Evolutionary conservation across 2,113 vertebrate genomes (phyloP).

Genomic region (Rhinoderma darwinii): DNA sequence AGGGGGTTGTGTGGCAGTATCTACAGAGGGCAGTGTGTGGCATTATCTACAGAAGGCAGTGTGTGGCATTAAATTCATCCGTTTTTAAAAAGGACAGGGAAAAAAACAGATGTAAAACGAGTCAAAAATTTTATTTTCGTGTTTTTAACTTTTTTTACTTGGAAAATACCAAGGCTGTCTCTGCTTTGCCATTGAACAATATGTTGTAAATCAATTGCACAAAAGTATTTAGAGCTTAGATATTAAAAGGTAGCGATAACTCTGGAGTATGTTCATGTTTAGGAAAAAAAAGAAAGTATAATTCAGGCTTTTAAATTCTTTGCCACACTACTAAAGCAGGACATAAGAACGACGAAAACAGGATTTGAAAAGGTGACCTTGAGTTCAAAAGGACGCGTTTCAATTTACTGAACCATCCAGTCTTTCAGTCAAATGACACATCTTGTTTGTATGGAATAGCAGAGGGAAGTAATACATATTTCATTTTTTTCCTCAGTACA

Average conservation of each 20-base stretch:
- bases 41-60: no score
- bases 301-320: slow-evolving; percentile 20
- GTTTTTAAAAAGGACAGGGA: no score
- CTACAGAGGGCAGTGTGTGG: no score
- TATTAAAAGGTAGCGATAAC: background rate
- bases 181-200: background rate
- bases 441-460: slow-evolving; percentile 34
- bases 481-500: slow-evolving; percentile 27
- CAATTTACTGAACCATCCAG: slow-evolving; percentile 33
- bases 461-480: slow-evolving; percentile 26
- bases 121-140: no score
- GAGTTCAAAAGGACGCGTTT: slow-evolving; percentile 35
- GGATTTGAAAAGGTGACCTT: slow-evolving; percentile 43
- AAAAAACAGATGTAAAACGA: no score
- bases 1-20: no score
- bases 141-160: background rate
- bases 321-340: background rate
- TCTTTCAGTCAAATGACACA: slow-evolving; percentile 31
- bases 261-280: background rate
- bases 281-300: slow-evolving; percentile 13
- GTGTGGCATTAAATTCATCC: no score
- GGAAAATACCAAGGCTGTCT: background rate
- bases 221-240: background rate
- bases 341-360: slow-evolving; percentile 8
- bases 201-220: background rate